phyloP scores from a whole-genome alignment of 2,888 invertebrate species.

The Euplagia quadripunctaria region DNA sequence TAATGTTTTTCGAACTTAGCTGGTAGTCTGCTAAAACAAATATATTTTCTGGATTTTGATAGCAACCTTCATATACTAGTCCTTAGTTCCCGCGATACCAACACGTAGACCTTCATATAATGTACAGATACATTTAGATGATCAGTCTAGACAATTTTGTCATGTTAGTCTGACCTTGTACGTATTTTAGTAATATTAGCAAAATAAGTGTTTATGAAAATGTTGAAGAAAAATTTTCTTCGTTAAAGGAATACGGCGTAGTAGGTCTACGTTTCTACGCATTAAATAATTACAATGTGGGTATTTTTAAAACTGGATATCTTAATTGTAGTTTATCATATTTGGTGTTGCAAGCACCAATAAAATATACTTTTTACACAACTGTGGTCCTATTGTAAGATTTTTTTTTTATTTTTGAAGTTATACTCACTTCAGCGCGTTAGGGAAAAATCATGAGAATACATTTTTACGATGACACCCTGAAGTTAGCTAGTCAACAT shows the following conservation, averaged over 20 bases:
- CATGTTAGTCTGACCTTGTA: constrained; percentile 11
- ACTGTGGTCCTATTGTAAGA: no score
- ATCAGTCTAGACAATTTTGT: constrained; percentile 16
- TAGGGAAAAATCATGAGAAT: no score
- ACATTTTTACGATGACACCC: no score
- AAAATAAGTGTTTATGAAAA: neutral
- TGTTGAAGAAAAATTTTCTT: neutral
- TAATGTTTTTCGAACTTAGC: no score
- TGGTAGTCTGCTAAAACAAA: neutral
- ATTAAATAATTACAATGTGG: neutral
- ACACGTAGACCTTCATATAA: neutral
- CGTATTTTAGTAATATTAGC: constrained; percentile 5
- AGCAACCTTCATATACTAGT: neutral
- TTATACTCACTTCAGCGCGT: no score
- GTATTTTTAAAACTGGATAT: neutral
- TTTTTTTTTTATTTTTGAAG: no score
- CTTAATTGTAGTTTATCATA: no score
- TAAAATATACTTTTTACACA: no score
- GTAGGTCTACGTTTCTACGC: neutral
- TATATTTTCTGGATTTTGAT: constrained; percentile 6
- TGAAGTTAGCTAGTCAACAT: no score
- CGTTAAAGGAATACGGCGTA: neutral
- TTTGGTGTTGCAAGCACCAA: no score
- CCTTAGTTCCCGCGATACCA: neutral
- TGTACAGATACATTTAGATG: neutral